Conservation (phyloP, 1,140 invertebrate genomes). For the Brachionus rotundiformis region DNA sequence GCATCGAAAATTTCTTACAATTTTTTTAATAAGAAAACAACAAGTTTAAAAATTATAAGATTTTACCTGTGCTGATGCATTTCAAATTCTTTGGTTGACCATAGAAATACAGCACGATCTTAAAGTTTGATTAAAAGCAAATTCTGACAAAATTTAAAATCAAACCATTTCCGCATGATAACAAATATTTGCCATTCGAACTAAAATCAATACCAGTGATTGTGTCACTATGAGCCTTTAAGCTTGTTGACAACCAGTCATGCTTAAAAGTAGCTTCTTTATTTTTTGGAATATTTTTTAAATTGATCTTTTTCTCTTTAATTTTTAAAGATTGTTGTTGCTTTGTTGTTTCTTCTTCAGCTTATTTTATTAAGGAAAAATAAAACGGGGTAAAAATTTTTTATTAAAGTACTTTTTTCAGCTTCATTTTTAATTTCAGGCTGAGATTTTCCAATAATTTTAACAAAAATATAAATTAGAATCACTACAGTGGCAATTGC, state of each 20-base stretch:
- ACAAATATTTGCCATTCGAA: slow-evolving; percentile 78
- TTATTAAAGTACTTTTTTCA: not conserved
- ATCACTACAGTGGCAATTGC: slow-evolving; percentile 9
- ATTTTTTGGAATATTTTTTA: slow-evolving; percentile 16
- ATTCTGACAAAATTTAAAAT: no score
- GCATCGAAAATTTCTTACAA: slow-evolving; percentile 68
- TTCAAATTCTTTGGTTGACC: slow-evolving; percentile 75
- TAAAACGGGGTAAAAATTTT: not conserved
- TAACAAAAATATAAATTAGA: not conserved
- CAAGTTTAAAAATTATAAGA: not conserved
- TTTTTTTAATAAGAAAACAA: slow-evolving; percentile 3
- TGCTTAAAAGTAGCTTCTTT: slow-evolving; percentile 67
- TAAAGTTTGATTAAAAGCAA: slow-evolving; percentile 53
- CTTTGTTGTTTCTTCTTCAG: not conserved
- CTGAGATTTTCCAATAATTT: not conserved
- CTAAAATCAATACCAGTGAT: slow-evolving; percentile 78
- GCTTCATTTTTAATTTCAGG: not conserved
- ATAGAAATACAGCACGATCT: slow-evolving; percentile 81
- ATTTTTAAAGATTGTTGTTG: not conserved
- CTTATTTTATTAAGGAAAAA: not conserved
- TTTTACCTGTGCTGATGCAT: slow-evolving; percentile 71
- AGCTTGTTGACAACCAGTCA: slow-evolving; percentile 73
- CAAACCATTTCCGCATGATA: slow-evolving; percentile 80
- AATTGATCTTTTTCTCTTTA: slow-evolving; percentile 16
- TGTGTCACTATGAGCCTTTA: slow-evolving; percentile 76